phyloP scores from a whole-genome alignment of 1,140 invertebrate species.

The Drosophila triauraria region DNA sequence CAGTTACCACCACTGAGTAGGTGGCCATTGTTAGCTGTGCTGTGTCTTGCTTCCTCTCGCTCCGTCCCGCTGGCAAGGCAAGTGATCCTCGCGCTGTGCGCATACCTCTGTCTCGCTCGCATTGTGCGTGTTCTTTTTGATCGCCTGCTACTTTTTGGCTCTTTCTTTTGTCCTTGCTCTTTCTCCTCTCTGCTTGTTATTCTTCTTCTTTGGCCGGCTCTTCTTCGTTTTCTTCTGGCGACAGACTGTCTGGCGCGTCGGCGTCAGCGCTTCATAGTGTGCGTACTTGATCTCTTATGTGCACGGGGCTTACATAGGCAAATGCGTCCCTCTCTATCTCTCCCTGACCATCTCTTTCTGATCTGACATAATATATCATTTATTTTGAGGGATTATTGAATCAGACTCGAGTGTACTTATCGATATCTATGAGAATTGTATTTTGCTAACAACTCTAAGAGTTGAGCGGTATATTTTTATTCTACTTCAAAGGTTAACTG shows the following conservation, averaged over 20 bases:
- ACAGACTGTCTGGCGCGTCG: conserved; percentile 75
- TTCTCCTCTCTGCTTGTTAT: not conserved
- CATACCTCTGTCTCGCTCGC: conserved; percentile 67
- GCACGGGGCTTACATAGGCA: conserved; percentile 35
- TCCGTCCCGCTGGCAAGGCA: conserved; percentile 31
- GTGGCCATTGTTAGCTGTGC: conserved; percentile 67
- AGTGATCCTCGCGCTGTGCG: conserved; percentile 59
- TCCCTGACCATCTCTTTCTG: conserved; percentile 7
- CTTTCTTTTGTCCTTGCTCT: conserved; percentile 21
- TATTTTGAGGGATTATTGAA: conserved; percentile 68
- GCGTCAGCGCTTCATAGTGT: conserved; percentile 47
- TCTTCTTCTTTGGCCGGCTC: conserved; percentile 9
- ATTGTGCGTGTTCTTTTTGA: conserved; percentile 68
- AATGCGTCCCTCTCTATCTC: conserved; percentile 23
- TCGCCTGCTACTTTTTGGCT: conserved; percentile 60
- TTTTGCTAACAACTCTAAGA: conserved; percentile 25
- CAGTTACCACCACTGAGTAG: conserved; percentile 71
- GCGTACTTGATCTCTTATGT: conserved; percentile 27
- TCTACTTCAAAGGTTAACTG: conserved; percentile 26
- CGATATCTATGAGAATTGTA: conserved; percentile 23
- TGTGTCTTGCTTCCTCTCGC: conserved; percentile 2
- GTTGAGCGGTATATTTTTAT: conserved; percentile 32
- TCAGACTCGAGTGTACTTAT: conserved; percentile 35
- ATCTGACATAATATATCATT: conserved; percentile 70
- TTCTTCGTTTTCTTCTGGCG: conserved; percentile 48